Conservation (phyloP, 1,140 invertebrate genomes). For the Drosophila subobscura region DNA sequence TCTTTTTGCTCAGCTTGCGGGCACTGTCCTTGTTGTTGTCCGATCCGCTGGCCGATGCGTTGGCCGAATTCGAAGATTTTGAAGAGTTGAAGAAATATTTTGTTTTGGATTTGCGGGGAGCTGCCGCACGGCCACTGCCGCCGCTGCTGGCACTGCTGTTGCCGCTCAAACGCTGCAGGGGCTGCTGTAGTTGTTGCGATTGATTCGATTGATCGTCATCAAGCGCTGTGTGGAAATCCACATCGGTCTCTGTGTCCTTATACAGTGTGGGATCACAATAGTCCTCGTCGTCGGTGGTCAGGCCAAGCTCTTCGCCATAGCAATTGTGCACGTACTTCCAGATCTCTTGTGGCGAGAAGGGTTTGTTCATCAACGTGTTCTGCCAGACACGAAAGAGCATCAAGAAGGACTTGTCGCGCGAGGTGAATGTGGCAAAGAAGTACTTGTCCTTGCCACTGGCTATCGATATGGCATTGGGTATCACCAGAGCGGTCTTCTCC, state of each 20-base stretch:
- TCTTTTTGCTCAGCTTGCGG: slow-evolving; percentile 72
- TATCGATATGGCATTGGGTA: slow-evolving; percentile 97
- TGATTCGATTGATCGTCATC: slow-evolving; percentile 65
- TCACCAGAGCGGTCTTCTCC: slow-evolving; percentile 95
- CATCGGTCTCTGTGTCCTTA: slow-evolving; percentile 63
- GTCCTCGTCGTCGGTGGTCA: slow-evolving; percentile 96
- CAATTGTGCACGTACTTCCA: slow-evolving; percentile 94
- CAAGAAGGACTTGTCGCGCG: slow-evolving; percentile 96
- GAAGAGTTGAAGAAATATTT: slow-evolving; percentile 78
- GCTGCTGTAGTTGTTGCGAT: slow-evolving; percentile 24
- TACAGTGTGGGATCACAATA: slow-evolving; percentile 86
- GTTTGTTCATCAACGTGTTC: slow-evolving; percentile 95
- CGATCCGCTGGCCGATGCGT: slow-evolving; percentile 74
- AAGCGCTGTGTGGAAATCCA: slow-evolving; percentile 68
- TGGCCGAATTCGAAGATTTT: slow-evolving; percentile 68
- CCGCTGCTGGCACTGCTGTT: slow-evolving; percentile 76
- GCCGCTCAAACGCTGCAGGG: slow-evolving; percentile 57
- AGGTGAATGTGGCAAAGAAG: slow-evolving; percentile 96
- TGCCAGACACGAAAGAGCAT: slow-evolving; percentile 98
- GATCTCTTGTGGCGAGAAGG: slow-evolving; percentile 93
- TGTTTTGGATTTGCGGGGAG: slow-evolving; percentile 69
- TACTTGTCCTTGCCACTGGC: slow-evolving; percentile 93
- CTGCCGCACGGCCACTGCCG: slow-evolving; percentile 42
- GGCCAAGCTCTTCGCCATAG: slow-evolving; percentile 96
- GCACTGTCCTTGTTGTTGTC: slow-evolving; percentile 73